phyloP scores from a whole-genome alignment of 1,140 invertebrate genomes.

The Nasonia giraulti region DNA sequence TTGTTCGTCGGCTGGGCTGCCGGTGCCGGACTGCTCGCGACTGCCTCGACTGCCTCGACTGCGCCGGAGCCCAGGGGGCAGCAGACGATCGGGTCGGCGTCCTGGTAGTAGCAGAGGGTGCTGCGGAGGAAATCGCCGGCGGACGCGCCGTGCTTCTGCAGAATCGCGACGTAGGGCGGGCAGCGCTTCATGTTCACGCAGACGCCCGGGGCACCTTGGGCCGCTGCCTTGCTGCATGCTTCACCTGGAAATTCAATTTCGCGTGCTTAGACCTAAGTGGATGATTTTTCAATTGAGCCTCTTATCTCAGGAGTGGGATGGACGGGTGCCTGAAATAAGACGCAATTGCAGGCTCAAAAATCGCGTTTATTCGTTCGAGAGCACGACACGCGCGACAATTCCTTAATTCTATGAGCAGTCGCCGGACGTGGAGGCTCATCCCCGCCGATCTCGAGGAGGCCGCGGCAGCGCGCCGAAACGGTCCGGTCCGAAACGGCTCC shows the following conservation, averaged over 20 bases:
- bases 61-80: constrained; percentile 67
- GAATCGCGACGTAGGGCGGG: constrained; percentile 66
- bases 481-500: too few relatives aligned
- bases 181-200: constrained; percentile 74
- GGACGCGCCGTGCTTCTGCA: constrained; percentile 59
- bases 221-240: constrained; percentile 10
- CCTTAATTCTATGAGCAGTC: too few relatives aligned
- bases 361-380: too few relatives aligned
- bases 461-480: too few relatives aligned
- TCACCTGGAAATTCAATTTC: constrained; percentile 27
- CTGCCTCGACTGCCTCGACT: too few relatives aligned
- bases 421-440: too few relatives aligned
- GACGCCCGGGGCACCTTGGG: constrained; percentile 56
- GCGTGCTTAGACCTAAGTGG: neutral
- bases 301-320: too few relatives aligned
- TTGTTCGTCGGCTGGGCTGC: neutral
- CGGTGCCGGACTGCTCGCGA: neutral
- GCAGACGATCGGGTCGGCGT: constrained; percentile 73
- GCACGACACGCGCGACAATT: too few relatives aligned
- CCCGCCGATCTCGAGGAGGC: too few relatives aligned
- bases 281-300: too few relatives aligned
- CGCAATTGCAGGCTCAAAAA: too few relatives aligned
- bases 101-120: constrained; percentile 74
- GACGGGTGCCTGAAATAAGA: too few relatives aligned
- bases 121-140: constrained; percentile 69